Evolutionary conservation across 1,140 invertebrate genomes (phyloP), one percentile per base, ranked within the genome.

Genomic region (Drosophila subobscura): DNA sequence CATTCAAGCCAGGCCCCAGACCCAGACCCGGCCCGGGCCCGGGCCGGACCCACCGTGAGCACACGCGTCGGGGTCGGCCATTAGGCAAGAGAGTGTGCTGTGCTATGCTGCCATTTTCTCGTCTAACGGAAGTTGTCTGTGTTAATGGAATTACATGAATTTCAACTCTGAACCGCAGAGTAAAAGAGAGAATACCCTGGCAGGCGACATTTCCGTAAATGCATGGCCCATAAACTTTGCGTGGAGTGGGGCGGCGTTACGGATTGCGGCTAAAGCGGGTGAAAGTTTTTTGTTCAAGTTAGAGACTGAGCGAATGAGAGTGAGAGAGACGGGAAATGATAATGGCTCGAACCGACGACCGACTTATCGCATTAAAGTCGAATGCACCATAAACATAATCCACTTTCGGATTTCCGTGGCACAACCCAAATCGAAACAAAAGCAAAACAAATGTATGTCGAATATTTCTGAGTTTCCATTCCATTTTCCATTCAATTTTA

Each of bases 71-170:
- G 58, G 47, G 45, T 68, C 54, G 72, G 54, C 79, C 79, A 83
- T 83, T 83, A 83, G 77, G 45, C 77, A 49, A 58, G 46, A 56
- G 67, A 60, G 78, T 76, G 72, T 61, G 16, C 16, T 20, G 16
- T 20, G 16, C 16, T 72, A 46, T 70, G 68, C 78, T 66, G 56
- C 71, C 79, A 84, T 83, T 83, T 84, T 66, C 78, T 77, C 57
- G 33, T 72, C 63, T 61, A 84, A 63, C 79, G 79, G 79, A 83
- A 78, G 79, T 84, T 83, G 74, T 83, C 79, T 83, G 79, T 83
- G 74, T 83, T 83, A 83, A 83, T 83, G 79, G 79, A 83, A 83
- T 83, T 83, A 83, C 79, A 83, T 79, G 79, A 83, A 83, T 83
- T 83, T 81, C 79, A 83, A 79, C 79, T 84, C 79, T 83, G 79